Evolutionary conservation across 1,140 invertebrate genomes (phyloP).

Genomic region (Venustaconcha ellipsiformis): DNA sequence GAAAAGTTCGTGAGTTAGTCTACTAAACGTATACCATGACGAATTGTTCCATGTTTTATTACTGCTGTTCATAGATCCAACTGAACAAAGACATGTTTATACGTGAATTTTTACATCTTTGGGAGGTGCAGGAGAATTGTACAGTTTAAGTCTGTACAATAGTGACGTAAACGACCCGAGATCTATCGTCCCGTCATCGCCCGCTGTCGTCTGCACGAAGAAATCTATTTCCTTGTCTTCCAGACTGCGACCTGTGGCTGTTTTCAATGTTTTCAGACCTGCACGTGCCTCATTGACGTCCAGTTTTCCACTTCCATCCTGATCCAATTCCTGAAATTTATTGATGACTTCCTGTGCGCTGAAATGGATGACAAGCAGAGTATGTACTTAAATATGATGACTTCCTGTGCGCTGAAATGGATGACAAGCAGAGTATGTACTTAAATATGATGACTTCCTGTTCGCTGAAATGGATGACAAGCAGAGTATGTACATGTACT

Average conservation of each 20-base stretch:
- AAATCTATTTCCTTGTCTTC: slow-evolving; percentile 62
- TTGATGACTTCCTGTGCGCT: slow-evolving; percentile 56
- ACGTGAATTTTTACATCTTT: too few species aligned
- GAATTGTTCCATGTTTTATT: too few species aligned
- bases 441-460: slow-evolving; percentile 43
- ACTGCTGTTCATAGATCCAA: too few species aligned
- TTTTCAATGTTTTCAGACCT: slow-evolving; percentile 56
- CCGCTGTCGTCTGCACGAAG: slow-evolving; percentile 56
- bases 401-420: slow-evolving; percentile 51
- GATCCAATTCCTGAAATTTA: slow-evolving; percentile 59
- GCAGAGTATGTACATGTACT: too few species aligned
- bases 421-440: too few species aligned
- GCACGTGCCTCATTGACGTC: slow-evolving; percentile 52
- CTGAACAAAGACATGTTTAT: too few species aligned
- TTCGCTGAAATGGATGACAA: slow-evolving; percentile 38
- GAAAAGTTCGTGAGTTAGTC: too few species aligned
- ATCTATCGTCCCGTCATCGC: slow-evolving; percentile 55
- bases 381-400: slow-evolving; percentile 22
- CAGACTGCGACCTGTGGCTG: slow-evolving; percentile 54
- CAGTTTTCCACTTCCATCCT: slow-evolving; percentile 57
- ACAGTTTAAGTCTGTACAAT: slow-evolving; percentile 56
- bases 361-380: slow-evolving; percentile 2
- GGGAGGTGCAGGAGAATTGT: slow-evolving; percentile 49
- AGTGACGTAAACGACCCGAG: slow-evolving; percentile 59
- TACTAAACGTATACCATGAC: too few species aligned